phyloP scores from a whole-genome alignment of 1,140 invertebrate genomes.

The Nasonia giraulti region DNA sequence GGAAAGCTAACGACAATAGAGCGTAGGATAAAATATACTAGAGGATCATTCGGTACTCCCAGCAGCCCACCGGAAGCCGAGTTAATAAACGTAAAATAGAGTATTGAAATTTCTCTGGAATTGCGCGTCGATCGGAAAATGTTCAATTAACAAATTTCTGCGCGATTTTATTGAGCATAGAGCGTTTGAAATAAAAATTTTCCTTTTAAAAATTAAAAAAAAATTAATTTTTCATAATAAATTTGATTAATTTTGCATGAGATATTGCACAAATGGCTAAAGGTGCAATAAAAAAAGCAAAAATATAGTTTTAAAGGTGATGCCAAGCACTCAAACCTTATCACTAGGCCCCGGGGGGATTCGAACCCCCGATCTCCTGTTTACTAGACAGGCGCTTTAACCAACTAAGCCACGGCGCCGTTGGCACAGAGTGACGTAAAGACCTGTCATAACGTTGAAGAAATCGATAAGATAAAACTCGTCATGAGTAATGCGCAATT shows the following conservation, averaged over 20 bases:
- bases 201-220: too few relatives aligned
- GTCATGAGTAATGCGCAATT: background rate
- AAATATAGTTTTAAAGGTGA: background rate
- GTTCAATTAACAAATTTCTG: too few relatives aligned
- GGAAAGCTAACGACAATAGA: background rate
- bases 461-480: background rate
- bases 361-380: constrained; percentile 78
- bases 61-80: background rate
- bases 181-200: too few relatives aligned
- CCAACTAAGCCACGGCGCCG: constrained; percentile 77
- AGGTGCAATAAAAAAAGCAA: background rate
- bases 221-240: too few relatives aligned
- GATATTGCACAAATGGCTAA: too few relatives aligned
- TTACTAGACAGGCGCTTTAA: constrained; percentile 79
- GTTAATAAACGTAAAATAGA: background rate
- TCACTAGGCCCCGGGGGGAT: constrained; percentile 74
- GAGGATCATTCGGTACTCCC: background rate
- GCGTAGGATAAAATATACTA: background rate
- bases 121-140: background rate
- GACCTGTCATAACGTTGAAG: background rate
- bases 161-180: too few relatives aligned
- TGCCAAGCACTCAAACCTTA: background rate
- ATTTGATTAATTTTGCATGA: too few relatives aligned
- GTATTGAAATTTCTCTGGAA: background rate
- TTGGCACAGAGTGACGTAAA: background rate